Evolutionary conservation across 2,113 vertebrate species (phyloP).

Genomic region (Ameiurus melas): DNA sequence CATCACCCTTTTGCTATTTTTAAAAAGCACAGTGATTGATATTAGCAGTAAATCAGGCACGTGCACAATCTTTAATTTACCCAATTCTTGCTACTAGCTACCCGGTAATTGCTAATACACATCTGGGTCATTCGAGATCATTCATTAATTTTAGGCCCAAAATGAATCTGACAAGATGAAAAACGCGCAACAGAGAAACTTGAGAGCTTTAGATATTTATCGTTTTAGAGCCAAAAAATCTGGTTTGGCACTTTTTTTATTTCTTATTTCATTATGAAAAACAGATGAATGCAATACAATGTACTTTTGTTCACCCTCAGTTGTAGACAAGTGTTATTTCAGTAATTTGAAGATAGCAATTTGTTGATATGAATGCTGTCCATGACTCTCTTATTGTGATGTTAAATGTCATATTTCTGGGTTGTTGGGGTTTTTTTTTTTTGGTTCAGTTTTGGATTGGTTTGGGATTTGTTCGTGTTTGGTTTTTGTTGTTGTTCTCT

Average conservation of each 20-base stretch:
- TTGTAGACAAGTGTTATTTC: slow-evolving; percentile 53
- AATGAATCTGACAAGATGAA: background rate
- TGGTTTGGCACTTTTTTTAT: background rate
- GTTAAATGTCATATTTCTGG: slow-evolving; percentile 49
- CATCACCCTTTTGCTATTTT: slow-evolving; percentile 11
- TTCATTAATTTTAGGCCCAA: background rate
- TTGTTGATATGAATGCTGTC: slow-evolving; percentile 64
- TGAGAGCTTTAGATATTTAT: background rate
- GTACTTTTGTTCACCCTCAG: background rate
- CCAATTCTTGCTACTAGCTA: background rate
- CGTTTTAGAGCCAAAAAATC: background rate
- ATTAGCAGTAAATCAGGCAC: background rate
- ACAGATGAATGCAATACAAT: background rate
- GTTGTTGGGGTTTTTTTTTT: slow-evolving; percentile 3
- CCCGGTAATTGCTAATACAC: background rate
- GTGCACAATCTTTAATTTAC: background rate
- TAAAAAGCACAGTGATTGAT: background rate
- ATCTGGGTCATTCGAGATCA: background rate
- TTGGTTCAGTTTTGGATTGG: slow-evolving; percentile 28
- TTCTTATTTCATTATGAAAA: background rate
- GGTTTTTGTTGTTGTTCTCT: slow-evolving; percentile 37
- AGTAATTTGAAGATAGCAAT: slow-evolving; percentile 59
- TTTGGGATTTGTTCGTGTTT: slow-evolving; percentile 18
- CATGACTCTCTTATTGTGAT: slow-evolving; percentile 49
- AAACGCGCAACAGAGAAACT: background rate